Evolutionary conservation across 92 coral and sea anemone species (phyloP), one percentile per base, ranked within the genome.

Genomic region (Chrysogorgia sp.): DNA sequence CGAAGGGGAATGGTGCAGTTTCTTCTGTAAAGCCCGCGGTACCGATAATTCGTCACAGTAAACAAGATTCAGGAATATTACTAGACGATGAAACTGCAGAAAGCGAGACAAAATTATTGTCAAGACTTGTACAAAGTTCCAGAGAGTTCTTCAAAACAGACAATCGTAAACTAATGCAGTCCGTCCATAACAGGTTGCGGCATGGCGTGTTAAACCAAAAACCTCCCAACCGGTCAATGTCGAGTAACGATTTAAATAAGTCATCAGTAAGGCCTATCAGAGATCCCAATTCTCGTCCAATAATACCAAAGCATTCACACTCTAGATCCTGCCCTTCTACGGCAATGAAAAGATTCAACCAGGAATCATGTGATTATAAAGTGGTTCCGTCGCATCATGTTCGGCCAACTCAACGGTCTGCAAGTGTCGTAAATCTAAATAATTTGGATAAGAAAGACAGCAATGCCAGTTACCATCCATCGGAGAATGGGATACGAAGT

Each of bases 21-120:
- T 9, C 35, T 8, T 47, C 32, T 21, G 15, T 14, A 35, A 71
- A 71, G 78, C 63, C 63, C 1, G 37, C 28, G 75, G 10, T 43
- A 43, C n/a, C n/a, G n/a, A 33, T 64, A 41, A 71, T 71, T 63
- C 78, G 19, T 2, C 78, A 71, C 47, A 33, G 63, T 12, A 71
- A 49, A 71, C 78, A 71, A 35, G 78, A 71, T 53, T 71, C 78
- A 14, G 78, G 78, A 7, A 71, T 71, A 34, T 19, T 71, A 20
- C 29, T 71, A 26, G 78, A 71, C 64, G 78, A 71, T 29, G 78
- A 71, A 29, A 0, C n/a, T n/a, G 74, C 78, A 23, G 48, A 50
- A 48, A 52, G 15, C 40, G 63, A 71, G 40, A 71, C 78, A 15
- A 71, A 71, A 71, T 53, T 71, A 19, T 28, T 71, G 13, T 71